Conservation (phyloP, 1,140 invertebrate genomes). For the Bombus superbus region DNA sequence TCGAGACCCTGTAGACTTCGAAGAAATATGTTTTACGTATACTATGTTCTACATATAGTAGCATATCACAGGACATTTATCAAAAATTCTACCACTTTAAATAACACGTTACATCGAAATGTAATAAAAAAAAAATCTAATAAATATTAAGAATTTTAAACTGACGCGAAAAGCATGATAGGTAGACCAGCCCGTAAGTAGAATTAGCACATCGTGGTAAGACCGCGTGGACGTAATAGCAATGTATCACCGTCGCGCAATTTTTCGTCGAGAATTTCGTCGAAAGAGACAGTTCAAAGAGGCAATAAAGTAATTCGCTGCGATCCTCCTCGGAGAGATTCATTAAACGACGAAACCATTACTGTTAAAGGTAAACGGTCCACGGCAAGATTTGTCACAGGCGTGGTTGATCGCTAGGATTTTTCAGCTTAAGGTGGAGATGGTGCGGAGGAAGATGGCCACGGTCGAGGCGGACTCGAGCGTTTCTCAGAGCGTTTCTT, state of each 20-base stretch:
- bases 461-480: constrained; percentile 6
- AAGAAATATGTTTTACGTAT: background rate
- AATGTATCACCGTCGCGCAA: background rate
- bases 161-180: background rate
- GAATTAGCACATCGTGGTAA: background rate
- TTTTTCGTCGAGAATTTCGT: background rate
- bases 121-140: background rate
- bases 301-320: too few relatives aligned
- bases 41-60: background rate
- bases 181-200: too few relatives aligned
- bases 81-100: constrained; percentile 10
- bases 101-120: background rate
- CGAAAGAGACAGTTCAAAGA: background rate
- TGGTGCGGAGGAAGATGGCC: constrained; percentile 49
- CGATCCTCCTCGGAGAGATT: background rate
- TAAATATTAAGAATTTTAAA: background rate
- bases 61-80: constrained; percentile 28
- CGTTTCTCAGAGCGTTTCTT: constrained; percentile 46
- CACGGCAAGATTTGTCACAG: background rate
- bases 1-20: constrained; percentile 27
- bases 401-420: constrained; percentile 31
- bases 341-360: constrained; percentile 2
- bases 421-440: constrained; percentile 23
- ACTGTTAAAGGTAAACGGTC: constrained; percentile 4
- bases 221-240: background rate